A percentile compares a stretch with the other conserved stretches of the same genome.
These are phyloP conservation scores for Graphium colonna DNA, from an alignment of 2,888 invertebrate genomes.

Conservation along the genomic window DNA sequence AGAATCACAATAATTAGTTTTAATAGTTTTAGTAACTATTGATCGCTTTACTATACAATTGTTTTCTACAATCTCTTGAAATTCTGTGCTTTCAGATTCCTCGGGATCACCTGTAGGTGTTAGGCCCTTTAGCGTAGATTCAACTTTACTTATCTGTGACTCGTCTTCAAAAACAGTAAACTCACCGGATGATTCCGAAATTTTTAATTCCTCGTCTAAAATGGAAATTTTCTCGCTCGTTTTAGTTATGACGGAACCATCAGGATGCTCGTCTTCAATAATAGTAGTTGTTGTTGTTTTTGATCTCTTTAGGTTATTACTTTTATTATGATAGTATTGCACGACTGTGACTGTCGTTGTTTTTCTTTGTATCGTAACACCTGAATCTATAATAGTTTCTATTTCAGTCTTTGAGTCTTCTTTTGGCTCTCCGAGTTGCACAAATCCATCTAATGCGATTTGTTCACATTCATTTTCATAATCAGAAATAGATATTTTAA, in stretches of 20 bases:
- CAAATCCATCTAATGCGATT: conserved; percentile 43
- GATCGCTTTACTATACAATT: conserved; percentile 45
- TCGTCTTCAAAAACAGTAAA: conserved; percentile 21
- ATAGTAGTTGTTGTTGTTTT: conserved; percentile 55
- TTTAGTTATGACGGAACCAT: conserved; percentile 61
- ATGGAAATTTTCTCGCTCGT: conserved; percentile 63
- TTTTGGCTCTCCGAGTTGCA: conserved; percentile 43
- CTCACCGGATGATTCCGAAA: conserved; percentile 21
- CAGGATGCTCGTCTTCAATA: conserved; percentile 63
- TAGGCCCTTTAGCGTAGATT: conserved; percentile 40
- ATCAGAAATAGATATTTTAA: conserved; percentile 62
- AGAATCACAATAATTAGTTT: conserved; percentile 48
- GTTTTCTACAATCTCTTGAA: conserved; percentile 44
- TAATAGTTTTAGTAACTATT: conserved; percentile 47
- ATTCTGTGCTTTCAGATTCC: conserved; percentile 41
- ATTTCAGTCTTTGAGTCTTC: conserved; percentile 43
- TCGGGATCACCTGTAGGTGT: conserved; percentile 38
- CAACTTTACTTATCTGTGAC: conserved; percentile 30
- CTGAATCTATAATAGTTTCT: conserved; percentile 49
- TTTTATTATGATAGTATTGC: conserved; percentile 46
- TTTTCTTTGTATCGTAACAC: conserved; percentile 50
- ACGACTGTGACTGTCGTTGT: conserved; percentile 49
- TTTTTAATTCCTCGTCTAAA: conserved; percentile 44
- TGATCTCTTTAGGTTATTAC: conserved; percentile 43
- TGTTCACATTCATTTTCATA: conserved; percentile 37